Conservation (phyloP, 2,113 vertebrate species). For the Pedionomus torquatus region DNA sequence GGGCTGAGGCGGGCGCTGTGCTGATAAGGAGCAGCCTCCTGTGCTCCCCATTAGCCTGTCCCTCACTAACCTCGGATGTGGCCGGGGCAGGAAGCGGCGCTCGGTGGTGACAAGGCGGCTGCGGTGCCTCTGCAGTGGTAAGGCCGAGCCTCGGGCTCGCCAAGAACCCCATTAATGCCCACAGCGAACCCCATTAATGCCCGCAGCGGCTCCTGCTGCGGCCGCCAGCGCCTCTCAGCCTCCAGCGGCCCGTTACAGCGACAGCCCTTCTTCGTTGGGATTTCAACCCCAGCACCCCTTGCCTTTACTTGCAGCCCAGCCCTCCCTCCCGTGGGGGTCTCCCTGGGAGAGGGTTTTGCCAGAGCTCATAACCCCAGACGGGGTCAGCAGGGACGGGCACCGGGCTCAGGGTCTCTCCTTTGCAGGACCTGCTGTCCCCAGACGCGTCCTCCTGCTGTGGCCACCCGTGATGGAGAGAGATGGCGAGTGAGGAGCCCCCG, state of each 20-base stretch:
- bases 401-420: not conserved
- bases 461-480: accelerated
- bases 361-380: accelerated
- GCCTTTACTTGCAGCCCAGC: not conserved
- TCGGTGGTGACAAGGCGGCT: not conserved
- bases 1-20: not conserved
- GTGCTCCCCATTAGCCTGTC: not conserved
- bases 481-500: accelerated
- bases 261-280: accelerated
- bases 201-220: accelerated
- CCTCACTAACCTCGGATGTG: not conserved
- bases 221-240: not conserved
- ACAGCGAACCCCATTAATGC: not conserved
- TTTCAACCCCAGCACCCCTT: not conserved
- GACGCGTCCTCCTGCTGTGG: accelerated
- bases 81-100: not conserved
- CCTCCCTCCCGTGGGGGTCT: accelerated
- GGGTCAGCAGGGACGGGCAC: accelerated
- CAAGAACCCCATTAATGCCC: not conserved
- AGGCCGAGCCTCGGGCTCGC: accelerated
- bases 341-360: not conserved
- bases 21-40: not conserved
- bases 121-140: accelerated
- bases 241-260: not conserved
- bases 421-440: not conserved